These are phyloP conservation scores for Parnassius glacialis DNA, from an alignment of 2,888 invertebrate species.

Conservation along the genomic window DNA sequence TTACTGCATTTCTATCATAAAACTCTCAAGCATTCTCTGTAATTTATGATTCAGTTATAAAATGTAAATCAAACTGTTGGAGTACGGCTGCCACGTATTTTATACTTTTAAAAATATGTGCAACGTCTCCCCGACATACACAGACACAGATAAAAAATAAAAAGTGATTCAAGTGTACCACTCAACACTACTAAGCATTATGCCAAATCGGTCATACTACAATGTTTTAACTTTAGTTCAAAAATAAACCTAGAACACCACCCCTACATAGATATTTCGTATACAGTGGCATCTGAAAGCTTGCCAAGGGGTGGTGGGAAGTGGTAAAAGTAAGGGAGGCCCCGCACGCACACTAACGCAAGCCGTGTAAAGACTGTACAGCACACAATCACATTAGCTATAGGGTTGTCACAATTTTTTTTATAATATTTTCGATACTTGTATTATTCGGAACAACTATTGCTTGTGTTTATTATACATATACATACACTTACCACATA, in stretches of 20 bases:
- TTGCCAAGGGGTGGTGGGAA: slow-evolving; percentile 33
- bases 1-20: not conserved
- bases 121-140: not conserved
- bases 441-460: too few relatives aligned
- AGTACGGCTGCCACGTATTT: slow-evolving; percentile 10
- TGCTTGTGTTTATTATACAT: too few relatives aligned
- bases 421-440: too few relatives aligned
- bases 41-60: slow-evolving; percentile 15
- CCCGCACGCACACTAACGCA: slow-evolving; percentile 10
- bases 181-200: slow-evolving; percentile 33
- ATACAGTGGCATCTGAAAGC: slow-evolving; percentile 29
- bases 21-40: not conserved
- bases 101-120: slow-evolving; percentile 13
- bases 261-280: slow-evolving; percentile 22
- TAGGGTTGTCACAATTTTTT: slow-evolving; percentile 11
- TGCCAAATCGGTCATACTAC: slow-evolving; percentile 42
- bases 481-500: too few relatives aligned
- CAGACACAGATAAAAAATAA: slow-evolving; percentile 14
- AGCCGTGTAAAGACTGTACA: slow-evolving; percentile 1
- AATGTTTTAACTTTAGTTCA: slow-evolving; percentile 37
- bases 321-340: slow-evolving; percentile 2
- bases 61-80: slow-evolving; percentile 13
- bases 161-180: slow-evolving; percentile 22
- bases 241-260: slow-evolving; percentile 36
- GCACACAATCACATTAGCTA: not conserved